A percentile compares a stretch with the other conserved stretches of the same genome.
These are phyloP conservation scores for Calycopis cecrops DNA, from an alignment of 1,140 invertebrate genomes.

Conservation along the genomic window DNA sequence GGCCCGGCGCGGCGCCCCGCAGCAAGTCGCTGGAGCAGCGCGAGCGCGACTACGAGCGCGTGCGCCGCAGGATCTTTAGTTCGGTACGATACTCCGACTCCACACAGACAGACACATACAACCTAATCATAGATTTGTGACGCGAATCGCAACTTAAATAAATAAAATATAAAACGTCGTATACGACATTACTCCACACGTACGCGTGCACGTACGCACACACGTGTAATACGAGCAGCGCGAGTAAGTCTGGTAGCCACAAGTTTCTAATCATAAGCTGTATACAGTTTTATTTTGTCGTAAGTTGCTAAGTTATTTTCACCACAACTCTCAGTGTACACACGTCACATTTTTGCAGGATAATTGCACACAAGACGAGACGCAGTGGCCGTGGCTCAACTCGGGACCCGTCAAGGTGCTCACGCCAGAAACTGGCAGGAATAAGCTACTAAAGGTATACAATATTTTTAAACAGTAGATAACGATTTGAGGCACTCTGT, in stretches of 20 bases:
- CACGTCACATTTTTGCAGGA: conserved; percentile 30
- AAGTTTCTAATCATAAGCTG: too few relatives aligned
- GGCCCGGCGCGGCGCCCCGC: conserved; percentile 45
- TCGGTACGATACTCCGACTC: conserved; percentile 33
- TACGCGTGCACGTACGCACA: too few relatives aligned
- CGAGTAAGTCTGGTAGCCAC: too few relatives aligned
- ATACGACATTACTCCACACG: too few relatives aligned
- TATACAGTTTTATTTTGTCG: too few relatives aligned
- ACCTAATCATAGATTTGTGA: background rate
- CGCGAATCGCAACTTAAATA: too few relatives aligned
- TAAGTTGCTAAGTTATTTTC: too few relatives aligned
- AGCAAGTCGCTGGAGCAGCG: conserved; percentile 94
- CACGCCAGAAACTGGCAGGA: conserved; percentile 42
- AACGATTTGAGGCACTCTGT: too few relatives aligned
- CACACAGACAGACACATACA: too few relatives aligned
- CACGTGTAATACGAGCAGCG: too few relatives aligned
- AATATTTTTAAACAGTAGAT: background rate
- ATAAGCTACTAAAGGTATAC: conserved; percentile 49
- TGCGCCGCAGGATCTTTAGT: conserved; percentile 88
- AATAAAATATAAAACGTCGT: too few relatives aligned
- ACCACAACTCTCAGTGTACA: too few relatives aligned
- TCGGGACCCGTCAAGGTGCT: conserved; percentile 47
- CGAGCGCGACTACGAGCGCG: conserved; percentile 91
- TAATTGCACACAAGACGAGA: conserved; percentile 48
- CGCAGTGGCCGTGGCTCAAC: conserved; percentile 49